Base-by-base conservation (phyloP, 1,140 invertebrate species). In the Pomacea maculata region DNA sequence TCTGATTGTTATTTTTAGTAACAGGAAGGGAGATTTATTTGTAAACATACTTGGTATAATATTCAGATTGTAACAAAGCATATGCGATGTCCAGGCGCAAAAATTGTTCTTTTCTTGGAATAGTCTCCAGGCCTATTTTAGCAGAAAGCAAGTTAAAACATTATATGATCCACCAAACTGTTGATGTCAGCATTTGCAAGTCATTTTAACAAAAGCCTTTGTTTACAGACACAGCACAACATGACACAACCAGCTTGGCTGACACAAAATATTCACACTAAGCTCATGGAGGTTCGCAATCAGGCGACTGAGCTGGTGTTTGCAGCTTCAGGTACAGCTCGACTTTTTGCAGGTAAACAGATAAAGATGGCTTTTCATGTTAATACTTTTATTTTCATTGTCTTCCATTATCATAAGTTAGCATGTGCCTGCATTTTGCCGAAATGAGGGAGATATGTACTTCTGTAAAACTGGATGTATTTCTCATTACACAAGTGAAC, bases 231-330 rank as follows among this genome's bases (percentile, higher is more conserved):
- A 17, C 29, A 54, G 29, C 73, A 82, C 57, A 79, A 79, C 67
- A 63, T 82, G 74, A 68, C 52, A 12, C 78, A 34, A 5, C 81
- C 77, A 4, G 10, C 21, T 0, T 82, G 81, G 81, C 29, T 82
- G 77, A 82, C 72, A 11, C n/a, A 65, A 29, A 73, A 70, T 9
- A 64, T 82, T 21, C 64, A 79, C 25, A 57, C 65, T 6, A 2
- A n/a, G 45, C 57, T 82, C 34, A 61, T 79, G 64, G 54, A 52
- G 9, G 54, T 72, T 14, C 61, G 54, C 15, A 8, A 52, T 17
- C 55, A 82, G 11, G 45, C 10, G 52, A 12, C 72, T 67, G 29
- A 29, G 4, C 9, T 76, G 52, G 0, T 5, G 14, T 65, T 61
- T 25, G 52, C 19, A 21, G 75, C 63, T 29, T 6, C 81, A 34